Evolutionary conservation across 2,113 vertebrate species (phyloP).

Genomic region (Hipposideros armiger): DNA sequence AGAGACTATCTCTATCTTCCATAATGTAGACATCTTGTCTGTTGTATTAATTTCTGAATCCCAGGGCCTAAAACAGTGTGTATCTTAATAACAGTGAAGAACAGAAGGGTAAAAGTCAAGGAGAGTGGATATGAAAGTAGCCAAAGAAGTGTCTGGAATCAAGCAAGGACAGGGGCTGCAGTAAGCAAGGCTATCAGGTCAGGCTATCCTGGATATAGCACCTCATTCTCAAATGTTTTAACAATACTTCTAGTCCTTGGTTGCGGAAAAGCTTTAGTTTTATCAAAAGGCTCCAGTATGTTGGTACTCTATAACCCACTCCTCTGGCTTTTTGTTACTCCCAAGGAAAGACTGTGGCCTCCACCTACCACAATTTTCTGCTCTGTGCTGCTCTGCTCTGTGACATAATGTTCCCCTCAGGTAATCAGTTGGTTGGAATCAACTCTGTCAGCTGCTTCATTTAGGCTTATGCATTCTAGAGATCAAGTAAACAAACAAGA

Average conservation of each 20-base stretch:
- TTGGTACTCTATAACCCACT: not conserved
- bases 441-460: conserved; percentile 32
- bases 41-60: not conserved
- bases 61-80: not conserved
- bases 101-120: not conserved
- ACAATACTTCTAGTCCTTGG: not conserved
- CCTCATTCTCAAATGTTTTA: not conserved
- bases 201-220: not conserved
- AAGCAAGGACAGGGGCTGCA: not conserved
- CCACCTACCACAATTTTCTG: not conserved
- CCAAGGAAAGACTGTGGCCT: not conserved
- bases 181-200: not conserved
- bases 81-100: not conserved
- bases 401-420: not conserved
- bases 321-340: not conserved
- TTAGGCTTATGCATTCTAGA: not conserved
- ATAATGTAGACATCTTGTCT: not conserved
- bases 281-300: not conserved
- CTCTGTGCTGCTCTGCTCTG: not conserved
- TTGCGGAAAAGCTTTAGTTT: not conserved
- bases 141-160: not conserved
- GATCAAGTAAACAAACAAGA: conserved; percentile 38
- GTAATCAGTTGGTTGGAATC: not conserved
- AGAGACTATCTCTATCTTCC: not conserved
- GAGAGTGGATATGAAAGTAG: not conserved